Percentiles rank a stretch among this genome's conserved stretches.
phyloP scores from a whole-genome alignment of 2,888 invertebrate species.

The Morinoia aosen region DNA sequence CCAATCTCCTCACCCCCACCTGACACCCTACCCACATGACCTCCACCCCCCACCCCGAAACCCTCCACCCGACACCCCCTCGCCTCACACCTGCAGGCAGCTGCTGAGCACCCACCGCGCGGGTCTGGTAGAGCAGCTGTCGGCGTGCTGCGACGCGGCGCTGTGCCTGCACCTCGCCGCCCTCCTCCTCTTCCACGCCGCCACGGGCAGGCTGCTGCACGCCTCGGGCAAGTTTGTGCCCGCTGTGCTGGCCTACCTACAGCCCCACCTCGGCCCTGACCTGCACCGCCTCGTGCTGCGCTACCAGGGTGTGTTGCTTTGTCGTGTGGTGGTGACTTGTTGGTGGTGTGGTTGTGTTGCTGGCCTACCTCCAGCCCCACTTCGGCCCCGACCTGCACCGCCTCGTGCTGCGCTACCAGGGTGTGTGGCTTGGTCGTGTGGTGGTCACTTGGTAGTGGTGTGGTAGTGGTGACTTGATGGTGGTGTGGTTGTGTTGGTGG shows the following conservation, averaged over 20 bases:
- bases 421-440: too few relatives aligned
- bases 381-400: constrained; percentile 79
- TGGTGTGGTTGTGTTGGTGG: too few relatives aligned
- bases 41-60: not conserved
- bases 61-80: not conserved
- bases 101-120: constrained; percentile 85
- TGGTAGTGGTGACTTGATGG: not conserved
- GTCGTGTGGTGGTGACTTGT: not conserved
- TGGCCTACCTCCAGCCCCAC: constrained; percentile 76
- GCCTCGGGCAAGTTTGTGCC: constrained; percentile 95
- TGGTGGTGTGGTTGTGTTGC: not conserved
- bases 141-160: constrained; percentile 82
- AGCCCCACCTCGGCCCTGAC: constrained; percentile 79
- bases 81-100: constrained; percentile 73
- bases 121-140: constrained; percentile 83
- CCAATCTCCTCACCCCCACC: not conserved
- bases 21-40: too few relatives aligned
- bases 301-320: constrained; percentile 83
- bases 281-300: constrained; percentile 78
- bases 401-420: constrained; percentile 82
- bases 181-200: constrained; percentile 84
- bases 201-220: constrained; percentile 84
- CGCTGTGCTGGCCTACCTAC: constrained; percentile 81
- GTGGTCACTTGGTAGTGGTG: not conserved
- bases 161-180: constrained; percentile 83